phyloP scores from a whole-genome alignment of 2,113 vertebrate genomes.

The Bettongia penicillata region DNA sequence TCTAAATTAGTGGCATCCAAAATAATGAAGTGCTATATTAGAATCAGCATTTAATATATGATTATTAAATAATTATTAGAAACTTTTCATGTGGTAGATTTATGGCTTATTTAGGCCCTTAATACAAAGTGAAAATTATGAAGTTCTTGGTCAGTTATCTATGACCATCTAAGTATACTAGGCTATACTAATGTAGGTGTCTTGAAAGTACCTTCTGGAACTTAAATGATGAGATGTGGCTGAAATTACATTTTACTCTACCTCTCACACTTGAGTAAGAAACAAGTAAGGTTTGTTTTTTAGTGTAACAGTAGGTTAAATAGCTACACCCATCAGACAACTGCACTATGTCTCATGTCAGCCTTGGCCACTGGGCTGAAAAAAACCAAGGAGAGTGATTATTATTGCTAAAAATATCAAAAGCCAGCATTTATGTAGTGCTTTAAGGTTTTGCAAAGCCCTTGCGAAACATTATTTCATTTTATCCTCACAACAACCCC shows the following conservation, averaged over 20 bases:
- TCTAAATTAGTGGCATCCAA: neutral
- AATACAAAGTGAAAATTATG: neutral
- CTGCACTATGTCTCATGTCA: neutral
- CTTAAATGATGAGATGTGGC: neutral
- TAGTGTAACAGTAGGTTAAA: neutral
- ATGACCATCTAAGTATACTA: neutral
- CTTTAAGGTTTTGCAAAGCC: neutral
- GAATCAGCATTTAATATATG: neutral
- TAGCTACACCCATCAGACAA: neutral
- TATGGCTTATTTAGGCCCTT: neutral
- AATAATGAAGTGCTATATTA: neutral
- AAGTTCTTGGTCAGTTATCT: neutral
- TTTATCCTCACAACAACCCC: neutral
- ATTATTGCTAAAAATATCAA: neutral
- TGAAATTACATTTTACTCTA: neutral
- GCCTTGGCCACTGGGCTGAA: neutral
- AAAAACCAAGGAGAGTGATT: neutral
- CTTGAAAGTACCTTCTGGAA: neutral
- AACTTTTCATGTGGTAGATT: neutral
- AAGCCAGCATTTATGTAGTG: neutral
- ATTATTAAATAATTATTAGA: neutral
- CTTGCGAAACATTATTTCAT: neutral
- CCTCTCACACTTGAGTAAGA: neutral
- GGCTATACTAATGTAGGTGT: neutral
- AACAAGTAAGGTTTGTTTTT: neutral